These are phyloP conservation scores for Halichoerus grypus DNA, from an alignment of 2,113 vertebrate genomes.

Conservation along the genomic window DNA sequence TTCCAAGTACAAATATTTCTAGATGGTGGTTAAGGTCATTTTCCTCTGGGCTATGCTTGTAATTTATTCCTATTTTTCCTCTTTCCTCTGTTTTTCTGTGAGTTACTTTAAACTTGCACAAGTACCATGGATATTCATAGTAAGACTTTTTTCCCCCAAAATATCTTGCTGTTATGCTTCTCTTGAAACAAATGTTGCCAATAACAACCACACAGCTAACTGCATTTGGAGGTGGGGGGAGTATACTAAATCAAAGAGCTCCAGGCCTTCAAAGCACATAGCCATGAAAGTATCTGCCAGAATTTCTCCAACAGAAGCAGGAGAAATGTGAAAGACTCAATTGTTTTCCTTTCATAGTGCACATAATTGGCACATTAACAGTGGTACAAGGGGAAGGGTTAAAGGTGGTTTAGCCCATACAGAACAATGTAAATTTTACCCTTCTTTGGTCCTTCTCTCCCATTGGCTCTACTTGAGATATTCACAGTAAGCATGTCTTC, in stretches of 20 bases:
- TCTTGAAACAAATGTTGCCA: slow-evolving; percentile 67
- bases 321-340: background rate
- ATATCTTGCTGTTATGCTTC: slow-evolving; percentile 41
- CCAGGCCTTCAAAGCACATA: background rate
- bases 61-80: slow-evolving; percentile 47
- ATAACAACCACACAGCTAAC: slow-evolving; percentile 47
- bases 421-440: background rate
- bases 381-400: background rate
- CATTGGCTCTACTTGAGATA: background rate
- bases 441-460: background rate
- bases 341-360: slow-evolving; percentile 9
- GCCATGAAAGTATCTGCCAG: background rate
- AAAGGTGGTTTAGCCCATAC: background rate
- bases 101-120: background rate
- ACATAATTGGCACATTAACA: slow-evolving; percentile 9
- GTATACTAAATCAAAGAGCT: background rate
- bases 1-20: slow-evolving; percentile 58
- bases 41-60: background rate
- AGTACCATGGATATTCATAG: slow-evolving; percentile 28
- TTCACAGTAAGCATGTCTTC: background rate
- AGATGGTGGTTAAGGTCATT: slow-evolving; percentile 56
- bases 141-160: background rate
- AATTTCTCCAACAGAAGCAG: background rate
- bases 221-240: slow-evolving; percentile 19
- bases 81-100: background rate